Conservation (phyloP, 2,797 vertebrate genomes). For the Coreius guichenoti region DNA sequence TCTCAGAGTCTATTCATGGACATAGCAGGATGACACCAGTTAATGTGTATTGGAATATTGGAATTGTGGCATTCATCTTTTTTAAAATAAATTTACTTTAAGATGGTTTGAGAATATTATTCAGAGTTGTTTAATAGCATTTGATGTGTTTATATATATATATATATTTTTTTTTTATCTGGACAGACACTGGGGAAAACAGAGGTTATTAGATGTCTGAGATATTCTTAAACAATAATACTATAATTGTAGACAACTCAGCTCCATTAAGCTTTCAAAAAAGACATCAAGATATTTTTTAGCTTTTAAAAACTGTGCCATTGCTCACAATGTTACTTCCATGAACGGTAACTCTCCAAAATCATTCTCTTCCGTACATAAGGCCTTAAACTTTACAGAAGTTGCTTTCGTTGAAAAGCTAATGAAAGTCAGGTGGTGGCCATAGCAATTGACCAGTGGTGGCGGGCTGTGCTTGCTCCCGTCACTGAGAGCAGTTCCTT, state of each 20-base stretch:
- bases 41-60: background rate
- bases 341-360: background rate
- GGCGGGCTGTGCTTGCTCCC: slow-evolving; percentile 18
- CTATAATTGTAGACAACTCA: background rate
- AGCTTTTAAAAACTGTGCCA: background rate
- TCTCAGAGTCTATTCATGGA: background rate
- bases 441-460: slow-evolving; percentile 32
- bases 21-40: slow-evolving; percentile 5
- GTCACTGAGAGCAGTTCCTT: slow-evolving; percentile 33
- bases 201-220: background rate
- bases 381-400: slow-evolving; percentile 15
- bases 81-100: background rate
- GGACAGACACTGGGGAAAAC: background rate
- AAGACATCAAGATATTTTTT: background rate
- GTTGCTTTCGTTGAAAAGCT: slow-evolving; percentile 33
- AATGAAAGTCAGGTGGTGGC: slow-evolving; percentile 51
- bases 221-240: background rate
- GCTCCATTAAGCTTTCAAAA: slow-evolving; percentile 9
- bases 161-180: background rate
- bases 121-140: background rate
- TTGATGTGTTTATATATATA: background rate
- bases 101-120: background rate
- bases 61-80: background rate
- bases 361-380: slow-evolving; percentile 9
- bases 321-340: background rate